Evolutionary conservation across 2,797 vertebrate genomes (phyloP), one percentile per base, ranked within the genome.

Genomic region (Cynopterus sphinx): DNA sequence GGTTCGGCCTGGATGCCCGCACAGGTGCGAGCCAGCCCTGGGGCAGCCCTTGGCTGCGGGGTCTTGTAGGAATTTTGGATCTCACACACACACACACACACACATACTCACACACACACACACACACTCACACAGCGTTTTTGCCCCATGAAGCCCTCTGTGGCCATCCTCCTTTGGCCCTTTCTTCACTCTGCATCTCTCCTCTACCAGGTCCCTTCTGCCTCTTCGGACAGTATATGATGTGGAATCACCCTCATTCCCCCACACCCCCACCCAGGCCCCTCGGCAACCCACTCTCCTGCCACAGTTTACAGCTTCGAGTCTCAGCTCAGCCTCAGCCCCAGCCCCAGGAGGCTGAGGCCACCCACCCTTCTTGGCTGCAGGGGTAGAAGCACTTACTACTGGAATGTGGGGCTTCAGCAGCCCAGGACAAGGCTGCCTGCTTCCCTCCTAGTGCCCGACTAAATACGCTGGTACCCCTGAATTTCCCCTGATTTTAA

Each of bases 1-100:
- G 98, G 46, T 99, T 99, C 97, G 98, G 97, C 88, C 98, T 99
- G 84, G 98, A 99, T 95, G 93, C 98, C 6, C 97, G 95, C 73
- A 99, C 99, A 98, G 99, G 99, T 99, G 89, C 98, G 98, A 87
- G 92, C 1, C 49, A 49, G 49, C 0, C 41, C 11, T 0, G 41
- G 22, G 28, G 59, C 67, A 65, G 26, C 53, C 46, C 8, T 33
- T 6, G 28, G 12, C 28, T 5, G 31, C 68, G 2, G 5, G 9
- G 41, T 67, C 9, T 3, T 59, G 13, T 4, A 31, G 39, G 46
- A 65, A 21, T 36, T 3, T 1, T 33, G 41, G 31, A 43, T 41
- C 53, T 24, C 39, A 53, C 49, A 21, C 4, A 2, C 21, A 33
- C 33, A 33, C 33, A 33, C 33, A 33, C 33, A 33, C 33, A 33